phyloP scores from a whole-genome alignment of 2,113 vertebrate species.

The Pachypanchax playfairii region DNA sequence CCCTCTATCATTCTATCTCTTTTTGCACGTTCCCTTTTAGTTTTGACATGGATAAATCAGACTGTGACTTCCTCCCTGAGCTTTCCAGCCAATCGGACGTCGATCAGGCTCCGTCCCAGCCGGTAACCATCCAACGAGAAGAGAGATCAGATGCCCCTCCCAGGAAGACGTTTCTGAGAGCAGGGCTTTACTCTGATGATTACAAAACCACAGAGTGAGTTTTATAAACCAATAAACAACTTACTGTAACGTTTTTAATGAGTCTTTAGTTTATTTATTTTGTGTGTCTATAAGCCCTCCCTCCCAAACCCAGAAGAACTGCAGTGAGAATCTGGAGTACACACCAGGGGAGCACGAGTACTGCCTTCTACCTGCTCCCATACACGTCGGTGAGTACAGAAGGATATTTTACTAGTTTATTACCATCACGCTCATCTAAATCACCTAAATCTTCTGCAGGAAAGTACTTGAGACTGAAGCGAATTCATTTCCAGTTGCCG shows the following conservation, averaged over 20 bases:
- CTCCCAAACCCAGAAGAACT: constrained; percentile 83
- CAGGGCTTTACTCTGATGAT: constrained; percentile 96
- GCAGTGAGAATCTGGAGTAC: constrained; percentile 88
- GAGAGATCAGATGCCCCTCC: constrained; percentile 84
- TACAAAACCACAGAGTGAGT: constrained; percentile 97
- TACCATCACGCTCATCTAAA: constrained; percentile 4
- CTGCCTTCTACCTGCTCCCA: constrained; percentile 90
- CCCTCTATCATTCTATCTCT: constrained; percentile 75
- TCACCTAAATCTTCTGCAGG: constrained; percentile 73
- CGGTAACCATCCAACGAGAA: constrained; percentile 80
- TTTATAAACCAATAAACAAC: constrained; percentile 12
- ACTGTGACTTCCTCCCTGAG: constrained; percentile 71
- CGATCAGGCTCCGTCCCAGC: constrained; percentile 67
- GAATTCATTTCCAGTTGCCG: constrained; percentile 96
- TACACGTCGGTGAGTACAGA: constrained; percentile 91
- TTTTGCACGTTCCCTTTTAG: constrained; percentile 78
- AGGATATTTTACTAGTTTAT: neutral
- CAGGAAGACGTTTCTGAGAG: constrained; percentile 94
- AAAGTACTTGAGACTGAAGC: constrained; percentile 95
- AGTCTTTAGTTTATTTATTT: neutral
- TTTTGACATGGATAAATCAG: constrained; percentile 76
- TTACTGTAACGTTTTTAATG: neutral
- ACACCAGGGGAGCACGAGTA: constrained; percentile 87
- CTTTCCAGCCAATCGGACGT: constrained; percentile 72
- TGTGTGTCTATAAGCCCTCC: constrained; percentile 80